Evolutionary conservation across 2,113 vertebrate species (phyloP), one percentile per base, ranked within the genome.

Genomic region (Alosa alosa): DNA sequence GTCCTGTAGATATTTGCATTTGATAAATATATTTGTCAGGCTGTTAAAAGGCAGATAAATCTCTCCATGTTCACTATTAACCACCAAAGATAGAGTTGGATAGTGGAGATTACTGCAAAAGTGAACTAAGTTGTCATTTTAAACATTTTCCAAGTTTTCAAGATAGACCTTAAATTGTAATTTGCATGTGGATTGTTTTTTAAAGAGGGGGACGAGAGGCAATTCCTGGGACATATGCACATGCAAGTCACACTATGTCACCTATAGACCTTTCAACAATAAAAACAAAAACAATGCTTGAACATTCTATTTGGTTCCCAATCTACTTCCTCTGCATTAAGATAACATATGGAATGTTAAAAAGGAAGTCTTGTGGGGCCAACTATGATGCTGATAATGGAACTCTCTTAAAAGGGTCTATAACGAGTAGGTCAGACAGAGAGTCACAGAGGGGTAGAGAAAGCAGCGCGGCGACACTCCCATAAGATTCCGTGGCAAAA

Each of bases 21-120:
- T 68, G n/a, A 68, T 68, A 68, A 68, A 31, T 31, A 31, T 68
- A 68, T 68, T 64, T 68, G 64, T 68, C n/a, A 68, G n/a, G n/a
- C 25, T 11, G 64, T 31, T n/a, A n/a, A n/a, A n/a, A n/a, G n/a
- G n/a, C n/a, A n/a, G n/a, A 68, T 68, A 68, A 6, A 25, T 68
- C 31, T 68, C 64, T 68, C n/a, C n/a, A 68, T 68, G 64, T 68
- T n/a, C 64, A 25, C 1, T 13, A 57, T 11, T 57, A 20, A 57
- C 52, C 52, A 57, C 18, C 52, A 57, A 20, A 57, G 52, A 57
- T 18, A 25, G n/a, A 68, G 4, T 60, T 7, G 25, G n/a, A 31
- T 68, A 31, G 1, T 68, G 9, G 3, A 68, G 64, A 68, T 68
- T 68, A 9, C n/a, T 31, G 25, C 20, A 64, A 64, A 64, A 64